These are phyloP conservation scores for Lamellibrachia satsuma DNA, from an alignment of 2,888 invertebrate species.

Conservation along the genomic window DNA sequence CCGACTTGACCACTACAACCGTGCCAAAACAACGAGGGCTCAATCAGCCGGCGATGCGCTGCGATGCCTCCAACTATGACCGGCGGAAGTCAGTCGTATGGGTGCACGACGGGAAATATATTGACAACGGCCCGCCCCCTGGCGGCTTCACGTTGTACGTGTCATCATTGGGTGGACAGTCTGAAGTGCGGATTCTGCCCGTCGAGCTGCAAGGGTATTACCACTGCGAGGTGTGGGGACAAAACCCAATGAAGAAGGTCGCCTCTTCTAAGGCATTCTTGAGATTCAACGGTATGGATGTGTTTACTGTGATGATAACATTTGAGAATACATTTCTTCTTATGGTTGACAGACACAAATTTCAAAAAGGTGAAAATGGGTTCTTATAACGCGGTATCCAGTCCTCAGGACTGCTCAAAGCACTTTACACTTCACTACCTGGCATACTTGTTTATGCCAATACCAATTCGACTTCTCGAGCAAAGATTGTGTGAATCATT, in stretches of 20 bases:
- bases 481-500: no score
- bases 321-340: no score
- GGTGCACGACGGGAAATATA: constrained; percentile 35
- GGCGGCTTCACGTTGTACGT: constrained; percentile 30
- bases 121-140: constrained; percentile 28
- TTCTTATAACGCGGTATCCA: no score
- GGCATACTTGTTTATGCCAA: no score
- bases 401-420: no score
- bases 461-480: no score
- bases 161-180: background rate
- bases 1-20: background rate
- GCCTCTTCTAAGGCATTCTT: background rate
- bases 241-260: background rate
- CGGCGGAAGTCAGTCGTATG: constrained; percentile 30
- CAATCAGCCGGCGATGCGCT: constrained; percentile 18
- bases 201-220: constrained; percentile 31
- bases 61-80: constrained; percentile 30
- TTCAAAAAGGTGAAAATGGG: no score
- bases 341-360: no score
- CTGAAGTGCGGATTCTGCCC: background rate
- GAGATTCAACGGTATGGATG: background rate
- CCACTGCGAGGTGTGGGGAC: constrained; percentile 36
- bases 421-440: no score
- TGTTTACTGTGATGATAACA: no score
- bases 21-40: background rate